Base-by-base conservation (phyloP, 2,113 vertebrate species). In the Amblyornis subalaris region DNA sequence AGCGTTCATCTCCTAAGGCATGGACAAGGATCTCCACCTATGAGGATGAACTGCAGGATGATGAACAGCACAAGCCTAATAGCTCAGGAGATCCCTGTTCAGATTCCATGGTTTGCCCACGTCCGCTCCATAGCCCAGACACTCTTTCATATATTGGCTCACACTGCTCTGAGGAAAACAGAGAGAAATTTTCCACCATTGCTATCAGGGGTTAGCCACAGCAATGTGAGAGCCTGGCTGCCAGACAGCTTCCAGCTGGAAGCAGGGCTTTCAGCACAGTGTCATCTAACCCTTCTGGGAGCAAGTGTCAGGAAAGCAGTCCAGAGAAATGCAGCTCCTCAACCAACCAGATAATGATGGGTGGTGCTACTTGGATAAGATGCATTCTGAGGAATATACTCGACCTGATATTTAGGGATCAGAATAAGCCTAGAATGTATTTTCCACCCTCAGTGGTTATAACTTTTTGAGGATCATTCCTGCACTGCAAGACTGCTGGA, bases 211-310 rank as follows among this genome's bases (percentile, higher is more conserved):
- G 69, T 74, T 64, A 90, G 82, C 85, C 19, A 1, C 79, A 88
- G 85, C 69, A 84, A 47, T 9, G 2, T n/a, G 64, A 76, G 74
- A 94, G 51, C 35, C 53, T 21, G 40, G 23, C 64, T 84, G 33
- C n/a, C 45, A 93, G 83, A 95, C 67, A 64, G 47, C 57, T 88
- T 90, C 79, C 91, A 95, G 72, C 82, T 96, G 94, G 79, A 61
- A 84, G 36, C 50, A 60, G 40, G 40, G 48, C 38, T 95, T 94
- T 93, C 79, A 90, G 67, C 51, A 55, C 1, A 3, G 78, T 71
- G 40, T 93, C 91, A 38, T 88, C 71, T 91, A 93, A 91, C 44
- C 57, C 64, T 81, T 88, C 82, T 57, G 72, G 71, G 74, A 91
- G 50, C 29, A 66, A 91, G 62, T 14, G n/a, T 50, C 1, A 10